Evolutionary conservation across 1,140 invertebrate genomes (phyloP).

Genomic region (Phymastichus coffea): DNA sequence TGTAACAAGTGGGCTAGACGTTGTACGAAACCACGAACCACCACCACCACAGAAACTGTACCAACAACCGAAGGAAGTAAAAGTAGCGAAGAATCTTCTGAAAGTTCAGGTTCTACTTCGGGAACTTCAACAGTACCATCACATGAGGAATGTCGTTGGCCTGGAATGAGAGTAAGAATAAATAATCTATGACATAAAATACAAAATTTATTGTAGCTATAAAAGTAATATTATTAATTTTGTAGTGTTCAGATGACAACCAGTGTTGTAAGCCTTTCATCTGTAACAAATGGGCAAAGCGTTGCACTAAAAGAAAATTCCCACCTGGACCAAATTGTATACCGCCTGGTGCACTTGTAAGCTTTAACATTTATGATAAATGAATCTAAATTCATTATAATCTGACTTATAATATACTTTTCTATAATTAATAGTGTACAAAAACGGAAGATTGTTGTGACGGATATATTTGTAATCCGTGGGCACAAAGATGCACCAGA

Average conservation of each 20-base stretch:
- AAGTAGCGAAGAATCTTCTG: not conserved
- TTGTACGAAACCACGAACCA: not conserved
- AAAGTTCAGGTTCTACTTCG: not conserved
- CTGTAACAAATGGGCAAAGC: not conserved
- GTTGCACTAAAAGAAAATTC: not conserved
- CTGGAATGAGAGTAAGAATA: not conserved
- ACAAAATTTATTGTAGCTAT: not conserved
- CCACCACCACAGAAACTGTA: too few relatives aligned
- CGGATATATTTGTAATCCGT: not conserved
- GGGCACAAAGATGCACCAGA: not conserved
- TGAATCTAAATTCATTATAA: not conserved
- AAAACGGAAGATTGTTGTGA: not conserved
- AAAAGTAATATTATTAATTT: not conserved
- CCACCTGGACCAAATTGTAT: not conserved
- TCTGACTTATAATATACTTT: not conserved
- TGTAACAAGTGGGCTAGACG: not conserved
- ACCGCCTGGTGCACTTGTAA: not conserved
- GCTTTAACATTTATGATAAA: not conserved
- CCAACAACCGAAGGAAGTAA: not conserved
- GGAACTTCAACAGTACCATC: not conserved
- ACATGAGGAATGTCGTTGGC: not conserved
- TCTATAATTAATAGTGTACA: not conserved
- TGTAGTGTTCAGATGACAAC: not conserved
- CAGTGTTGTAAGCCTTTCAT: not conserved
- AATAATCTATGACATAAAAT: not conserved